Base-by-base conservation (phyloP, 2,797 vertebrate species). In the Falco cherrug region DNA sequence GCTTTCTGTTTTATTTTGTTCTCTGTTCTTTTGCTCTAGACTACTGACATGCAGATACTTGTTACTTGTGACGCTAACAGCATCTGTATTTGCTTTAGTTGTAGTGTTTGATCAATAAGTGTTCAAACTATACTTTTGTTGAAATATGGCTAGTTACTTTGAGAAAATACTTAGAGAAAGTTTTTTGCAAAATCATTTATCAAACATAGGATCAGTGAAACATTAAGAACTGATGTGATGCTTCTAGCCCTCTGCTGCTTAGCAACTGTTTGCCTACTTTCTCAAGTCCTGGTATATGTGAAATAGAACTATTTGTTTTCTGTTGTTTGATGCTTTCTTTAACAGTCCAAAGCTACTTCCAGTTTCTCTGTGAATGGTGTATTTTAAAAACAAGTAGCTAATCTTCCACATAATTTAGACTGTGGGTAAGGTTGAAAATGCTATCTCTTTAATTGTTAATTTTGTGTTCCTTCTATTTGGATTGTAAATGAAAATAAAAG, bases 1-100 rank as follows among this genome's bases (percentile, higher is more conserved):
- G 48, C 59, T 93, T 93, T 94, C 91, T 81, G n/a, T 92, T 60
- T 47, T 95, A 70, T 83, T 82, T 64, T 10, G 29, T 94, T 94
- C 78, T 75, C 81, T 96, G 20, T 87, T 67, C 57, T 33, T 91
- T 83, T 93, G 31, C 51, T 91, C 37, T 35, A 39, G 50, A 60
- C 51, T 83, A 16, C 73, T 85, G 28, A 90, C 90, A 28, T 51
- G 54, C 21, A 64, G 51, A 60, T 67, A 9, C 1, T 0, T 33
- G 16, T 82, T 90, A 61, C 37, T 59, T 80, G 48, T 84, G 50
- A 28, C 51, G 29, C 0, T 83, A 8, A 35, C 18, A 51, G 22
- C 28, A 48, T 90, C 45, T 68, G 6, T 64, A 28, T 90, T 74
- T 89, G 35, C 35, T 43, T 74, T 69, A 69, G 48, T 74, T 75